A percentile compares a stretch with the other conserved stretches of the same genome.
These are phyloP conservation scores for Siniperca obscura DNA, from an alignment of 2,797 vertebrate genomes.

Conservation along the genomic window DNA sequence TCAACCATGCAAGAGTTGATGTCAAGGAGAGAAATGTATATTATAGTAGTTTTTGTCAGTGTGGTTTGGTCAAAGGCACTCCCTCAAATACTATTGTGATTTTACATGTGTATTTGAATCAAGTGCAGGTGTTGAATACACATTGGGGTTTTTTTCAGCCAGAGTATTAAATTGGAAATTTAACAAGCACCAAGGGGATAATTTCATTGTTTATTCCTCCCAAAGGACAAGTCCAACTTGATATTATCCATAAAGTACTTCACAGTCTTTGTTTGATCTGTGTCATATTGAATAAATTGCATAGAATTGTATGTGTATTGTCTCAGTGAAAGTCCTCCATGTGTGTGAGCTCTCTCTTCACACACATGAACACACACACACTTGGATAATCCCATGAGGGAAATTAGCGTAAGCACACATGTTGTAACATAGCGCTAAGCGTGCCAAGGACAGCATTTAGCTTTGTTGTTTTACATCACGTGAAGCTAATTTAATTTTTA, in stretches of 20 bases:
- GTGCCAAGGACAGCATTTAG: conserved; percentile 56
- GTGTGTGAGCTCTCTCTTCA: background rate
- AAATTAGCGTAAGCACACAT: conserved; percentile 50
- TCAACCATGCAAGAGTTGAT: background rate
- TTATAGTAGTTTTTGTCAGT: background rate
- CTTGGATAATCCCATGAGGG: conserved; percentile 40
- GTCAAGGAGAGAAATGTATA: background rate
- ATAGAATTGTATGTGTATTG: conserved; percentile 19
- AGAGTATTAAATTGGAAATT: conserved; percentile 27
- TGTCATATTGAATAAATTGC: conserved; percentile 43
- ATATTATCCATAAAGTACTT: conserved; percentile 38
- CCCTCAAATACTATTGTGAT: background rate
- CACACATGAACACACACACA: conserved; percentile 32
- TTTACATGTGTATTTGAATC: conserved; percentile 7
- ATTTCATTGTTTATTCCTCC: conserved; percentile 44
- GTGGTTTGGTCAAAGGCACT: background rate
- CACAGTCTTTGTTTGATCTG: conserved; percentile 44
- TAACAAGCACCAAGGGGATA: conserved; percentile 50
- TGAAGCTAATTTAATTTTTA: conserved; percentile 31
- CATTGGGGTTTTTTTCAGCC: background rate
- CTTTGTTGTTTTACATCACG: conserved; percentile 24
- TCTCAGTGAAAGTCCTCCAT: conserved; percentile 11
- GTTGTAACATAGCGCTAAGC: conserved; percentile 19
- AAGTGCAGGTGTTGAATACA: conserved; percentile 17
- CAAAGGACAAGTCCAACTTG: conserved; percentile 54